A percentile compares a stretch with the other conserved stretches of the same genome.
Evolutionary conservation across 2,797 vertebrate genomes (phyloP).

Genomic region (Darevskia nairensis): DNA sequence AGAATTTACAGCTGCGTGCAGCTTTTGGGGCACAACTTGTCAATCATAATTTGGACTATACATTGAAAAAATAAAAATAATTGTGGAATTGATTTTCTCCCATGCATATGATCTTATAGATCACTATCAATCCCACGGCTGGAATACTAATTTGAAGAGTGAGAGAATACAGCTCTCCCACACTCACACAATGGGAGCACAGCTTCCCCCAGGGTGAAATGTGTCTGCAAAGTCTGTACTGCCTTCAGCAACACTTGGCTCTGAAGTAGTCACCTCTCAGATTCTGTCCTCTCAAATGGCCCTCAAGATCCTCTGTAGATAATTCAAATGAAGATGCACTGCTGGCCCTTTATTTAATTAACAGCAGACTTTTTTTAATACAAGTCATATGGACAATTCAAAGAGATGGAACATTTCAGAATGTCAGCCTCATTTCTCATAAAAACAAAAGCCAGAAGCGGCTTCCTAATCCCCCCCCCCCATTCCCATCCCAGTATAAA

Average conservation of each 20-base stretch:
- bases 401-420: slow-evolving; percentile 14
- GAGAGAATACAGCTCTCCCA: not conserved
- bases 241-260: not conserved
- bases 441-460: slow-evolving; percentile 12
- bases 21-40: not conserved
- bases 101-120: not conserved
- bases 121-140: not conserved
- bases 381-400: slow-evolving; percentile 17
- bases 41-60: not conserved
- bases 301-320: not conserved
- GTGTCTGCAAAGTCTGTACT: not conserved
- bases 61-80: not conserved
- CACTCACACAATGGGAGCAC: too few relatives aligned
- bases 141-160: not conserved
- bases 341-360: not conserved
- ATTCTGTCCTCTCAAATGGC: not conserved
- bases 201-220: not conserved
- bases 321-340: slow-evolving; percentile 7
- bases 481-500: slow-evolving; percentile 1
- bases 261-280: not conserved
- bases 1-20: not conserved
- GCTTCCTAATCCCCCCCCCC: not conserved
- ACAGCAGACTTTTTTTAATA: slow-evolving; percentile 11
- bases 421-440: slow-evolving; percentile 7
- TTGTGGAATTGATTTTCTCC: not conserved